These are phyloP conservation scores for Myotis planiceps DNA, from an alignment of 2,797 vertebrate species.

Conservation along the genomic window DNA sequence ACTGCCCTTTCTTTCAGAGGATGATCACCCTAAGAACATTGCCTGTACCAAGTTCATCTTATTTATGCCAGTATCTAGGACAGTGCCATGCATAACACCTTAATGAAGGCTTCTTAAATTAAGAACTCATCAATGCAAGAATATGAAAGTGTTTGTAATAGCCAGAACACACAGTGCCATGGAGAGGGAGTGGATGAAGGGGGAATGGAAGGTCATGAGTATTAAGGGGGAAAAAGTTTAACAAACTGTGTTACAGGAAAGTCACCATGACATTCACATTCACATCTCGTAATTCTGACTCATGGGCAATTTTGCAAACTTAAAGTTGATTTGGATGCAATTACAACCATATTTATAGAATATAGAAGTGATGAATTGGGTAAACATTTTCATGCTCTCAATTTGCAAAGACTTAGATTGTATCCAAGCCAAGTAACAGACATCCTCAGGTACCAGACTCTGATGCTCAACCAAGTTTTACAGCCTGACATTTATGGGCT, in stretches of 20 bases:
- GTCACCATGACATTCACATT: background rate
- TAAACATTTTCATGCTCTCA: slow-evolving; percentile 47
- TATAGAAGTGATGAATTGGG: background rate
- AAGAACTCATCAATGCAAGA: background rate
- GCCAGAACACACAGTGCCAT: background rate
- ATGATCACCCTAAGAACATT: background rate
- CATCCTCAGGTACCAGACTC: background rate
- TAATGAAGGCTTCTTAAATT: background rate
- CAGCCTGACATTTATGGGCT: background rate
- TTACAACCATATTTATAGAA: slow-evolving; percentile 35
- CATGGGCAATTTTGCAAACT: slow-evolving; percentile 27
- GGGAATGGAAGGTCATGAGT: background rate
- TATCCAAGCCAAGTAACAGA: background rate
- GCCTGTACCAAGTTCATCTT: background rate
- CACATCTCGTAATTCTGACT: background rate
- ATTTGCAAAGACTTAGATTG: background rate
- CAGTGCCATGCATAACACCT: background rate
- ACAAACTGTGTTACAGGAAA: background rate
- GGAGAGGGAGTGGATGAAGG: background rate
- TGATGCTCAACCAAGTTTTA: background rate
- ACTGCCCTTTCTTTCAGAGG: background rate
- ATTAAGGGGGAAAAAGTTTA: background rate
- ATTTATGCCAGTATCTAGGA: background rate
- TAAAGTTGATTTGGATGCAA: slow-evolving; percentile 34
- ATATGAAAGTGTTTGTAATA: background rate